phyloP scores from a whole-genome alignment of 92 coral and sea anemone species.

The Palythoa caribaeorum region DNA sequence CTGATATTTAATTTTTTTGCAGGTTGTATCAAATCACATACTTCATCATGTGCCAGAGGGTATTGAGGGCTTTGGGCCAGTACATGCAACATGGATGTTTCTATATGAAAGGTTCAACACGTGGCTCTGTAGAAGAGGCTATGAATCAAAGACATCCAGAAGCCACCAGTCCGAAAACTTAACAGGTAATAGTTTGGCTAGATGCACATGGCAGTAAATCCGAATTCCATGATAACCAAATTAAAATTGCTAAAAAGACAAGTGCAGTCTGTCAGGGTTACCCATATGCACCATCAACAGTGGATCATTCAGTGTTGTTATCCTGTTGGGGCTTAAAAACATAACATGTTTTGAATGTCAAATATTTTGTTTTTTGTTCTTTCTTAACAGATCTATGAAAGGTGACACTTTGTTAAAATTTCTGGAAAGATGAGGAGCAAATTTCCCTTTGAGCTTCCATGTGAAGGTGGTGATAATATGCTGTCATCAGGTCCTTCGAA shows the following conservation, averaged over 20 bases:
- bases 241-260: too few relatives aligned
- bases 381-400: background rate
- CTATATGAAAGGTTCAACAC: conserved; percentile 60
- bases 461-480: too few relatives aligned
- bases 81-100: conserved; percentile 67
- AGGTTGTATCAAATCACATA: conserved; percentile 62
- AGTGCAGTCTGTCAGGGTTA: too few relatives aligned
- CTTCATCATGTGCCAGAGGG: conserved; percentile 65
- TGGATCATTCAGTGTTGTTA: too few relatives aligned
- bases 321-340: too few relatives aligned
- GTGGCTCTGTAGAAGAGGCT: conserved; percentile 60
- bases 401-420: background rate
- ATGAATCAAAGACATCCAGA: conserved; percentile 59
- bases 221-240: too few relatives aligned
- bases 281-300: too few relatives aligned
- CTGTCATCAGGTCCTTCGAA: too few relatives aligned
- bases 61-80: conserved; percentile 47
- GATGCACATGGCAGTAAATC: too few relatives aligned
- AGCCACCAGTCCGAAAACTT: conserved; percentile 60
- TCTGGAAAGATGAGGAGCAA: background rate
- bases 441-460: too few relatives aligned
- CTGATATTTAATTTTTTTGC: too few relatives aligned
- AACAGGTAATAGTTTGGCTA: conserved; percentile 52
- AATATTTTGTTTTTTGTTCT: background rate
- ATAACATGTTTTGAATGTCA: too few relatives aligned